A percentile compares a stretch with the other conserved stretches of the same genome.
These are phyloP conservation scores for Rhingia rostrata DNA, from an alignment of 2,888 invertebrate species.

Conservation along the genomic window DNA sequence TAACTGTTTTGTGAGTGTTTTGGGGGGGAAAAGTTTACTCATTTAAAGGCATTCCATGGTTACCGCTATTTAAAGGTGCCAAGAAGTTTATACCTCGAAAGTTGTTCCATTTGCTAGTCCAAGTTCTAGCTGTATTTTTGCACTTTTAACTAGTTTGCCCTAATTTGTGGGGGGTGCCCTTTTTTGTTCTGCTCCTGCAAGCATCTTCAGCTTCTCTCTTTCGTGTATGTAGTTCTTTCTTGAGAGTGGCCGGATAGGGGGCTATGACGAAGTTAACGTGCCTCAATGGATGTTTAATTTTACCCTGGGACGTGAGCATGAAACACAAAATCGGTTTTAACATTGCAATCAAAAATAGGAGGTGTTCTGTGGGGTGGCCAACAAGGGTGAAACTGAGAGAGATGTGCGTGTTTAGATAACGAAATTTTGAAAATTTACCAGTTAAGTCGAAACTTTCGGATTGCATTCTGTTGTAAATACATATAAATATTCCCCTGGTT, in stretches of 20 bases:
- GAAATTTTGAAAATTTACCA: constrained; percentile 43
- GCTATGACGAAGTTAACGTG: constrained; percentile 25
- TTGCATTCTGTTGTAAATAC: constrained; percentile 31
- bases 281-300: constrained; percentile 46
- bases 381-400: neutral
- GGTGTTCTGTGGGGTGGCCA: neutral
- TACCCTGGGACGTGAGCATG: constrained; percentile 38
- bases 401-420: constrained; percentile 51
- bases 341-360: constrained; percentile 27
- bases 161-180: constrained; percentile 35
- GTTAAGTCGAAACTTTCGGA: constrained; percentile 33
- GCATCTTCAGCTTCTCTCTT: constrained; percentile 12
- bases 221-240: constrained; percentile 12
- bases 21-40: constrained; percentile 37
- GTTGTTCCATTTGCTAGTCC: constrained; percentile 52
- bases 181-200: constrained; percentile 1
- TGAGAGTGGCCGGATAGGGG: neutral
- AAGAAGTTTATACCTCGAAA: constrained; percentile 50
- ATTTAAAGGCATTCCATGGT: constrained; percentile 48
- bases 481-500: neutral
- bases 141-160: constrained; percentile 70
- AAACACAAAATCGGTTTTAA: constrained; percentile 49
- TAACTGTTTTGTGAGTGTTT: neutral
- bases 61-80: constrained; percentile 61
- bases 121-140: constrained; percentile 44